These are phyloP conservation scores for Nycticryphes semicollaris DNA, from an alignment of 2,113 vertebrate genomes.

Conservation along the genomic window DNA sequence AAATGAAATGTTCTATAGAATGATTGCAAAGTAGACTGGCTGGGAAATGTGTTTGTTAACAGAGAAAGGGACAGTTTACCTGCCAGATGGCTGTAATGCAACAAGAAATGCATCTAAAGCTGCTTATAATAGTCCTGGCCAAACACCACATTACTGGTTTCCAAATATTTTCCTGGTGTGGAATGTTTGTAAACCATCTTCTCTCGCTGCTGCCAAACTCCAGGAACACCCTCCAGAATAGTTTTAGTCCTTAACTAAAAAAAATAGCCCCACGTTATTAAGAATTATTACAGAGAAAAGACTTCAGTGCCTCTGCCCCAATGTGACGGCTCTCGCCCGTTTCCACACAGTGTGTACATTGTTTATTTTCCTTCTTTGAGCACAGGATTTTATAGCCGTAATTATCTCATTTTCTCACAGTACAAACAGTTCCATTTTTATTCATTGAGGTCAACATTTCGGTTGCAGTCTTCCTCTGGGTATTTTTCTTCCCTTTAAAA, in stretches of 20 bases:
- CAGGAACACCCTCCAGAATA: neutral
- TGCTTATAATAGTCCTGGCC: neutral
- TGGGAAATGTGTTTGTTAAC: neutral
- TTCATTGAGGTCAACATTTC: neutral
- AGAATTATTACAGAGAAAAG: neutral
- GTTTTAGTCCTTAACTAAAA: neutral
- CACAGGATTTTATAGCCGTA: neutral
- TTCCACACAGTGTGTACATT: neutral
- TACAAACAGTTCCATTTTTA: conserved; percentile 8
- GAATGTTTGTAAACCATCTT: neutral
- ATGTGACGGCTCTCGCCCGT: neutral
- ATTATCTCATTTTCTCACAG: conserved; percentile 39
- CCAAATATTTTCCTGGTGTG: neutral
- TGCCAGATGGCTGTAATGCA: neutral
- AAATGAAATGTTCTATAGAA: neutral
- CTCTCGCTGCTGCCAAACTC: neutral
- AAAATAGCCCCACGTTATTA: neutral
- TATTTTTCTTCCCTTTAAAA: neutral
- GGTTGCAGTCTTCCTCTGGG: neutral
- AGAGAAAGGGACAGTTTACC: neutral
- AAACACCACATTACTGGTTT: neutral
- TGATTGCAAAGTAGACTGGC: neutral
- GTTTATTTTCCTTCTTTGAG: conserved; percentile 26
- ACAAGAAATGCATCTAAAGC: neutral
- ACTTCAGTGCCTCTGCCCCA: neutral